A percentile compares a stretch with the other conserved stretches of the same genome.
phyloP scores from a whole-genome alignment of 2,888 invertebrate species.

The Antitype chi region DNA sequence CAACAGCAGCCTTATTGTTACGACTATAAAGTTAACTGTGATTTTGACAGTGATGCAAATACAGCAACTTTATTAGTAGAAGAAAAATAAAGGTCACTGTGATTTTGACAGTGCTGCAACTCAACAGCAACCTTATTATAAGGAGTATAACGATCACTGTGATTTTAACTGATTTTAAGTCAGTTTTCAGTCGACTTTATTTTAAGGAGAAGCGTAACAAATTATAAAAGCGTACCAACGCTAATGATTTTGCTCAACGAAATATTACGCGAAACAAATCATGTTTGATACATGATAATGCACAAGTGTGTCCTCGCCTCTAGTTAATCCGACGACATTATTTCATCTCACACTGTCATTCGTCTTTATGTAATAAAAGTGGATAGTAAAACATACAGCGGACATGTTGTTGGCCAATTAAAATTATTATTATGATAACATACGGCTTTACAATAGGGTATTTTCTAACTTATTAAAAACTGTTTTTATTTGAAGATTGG shows the following conservation, averaged over 20 bases:
- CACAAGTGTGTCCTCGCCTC: conserved; percentile 10
- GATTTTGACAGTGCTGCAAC: not conserved
- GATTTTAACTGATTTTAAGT: not conserved
- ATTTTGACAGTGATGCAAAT: not conserved
- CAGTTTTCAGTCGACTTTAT: too few relatives aligned
- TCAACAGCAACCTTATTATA: not conserved
- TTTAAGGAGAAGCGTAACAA: too few relatives aligned
- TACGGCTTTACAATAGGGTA: not conserved
- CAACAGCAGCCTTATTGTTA: not conserved
- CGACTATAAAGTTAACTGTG: not conserved
- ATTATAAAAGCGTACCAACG: too few relatives aligned
- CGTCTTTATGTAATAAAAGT: conserved; percentile 65
- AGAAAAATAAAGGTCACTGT: not conserved
- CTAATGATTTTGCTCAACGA: not conserved
- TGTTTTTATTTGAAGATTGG: too few relatives aligned
- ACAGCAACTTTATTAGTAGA: not conserved
- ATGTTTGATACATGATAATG: not conserved
- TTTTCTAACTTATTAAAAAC: too few relatives aligned
- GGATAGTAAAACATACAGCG: conserved; percentile 48
- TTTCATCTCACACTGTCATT: conserved; percentile 59
- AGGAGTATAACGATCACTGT: not conserved
- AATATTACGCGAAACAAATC: not conserved
- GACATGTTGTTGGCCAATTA: conserved; percentile 45
- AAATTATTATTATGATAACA: conserved; percentile 41
- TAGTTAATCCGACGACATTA: conserved; percentile 18